Percentiles rank a stretch among this genome's conserved stretches.
Evolutionary conservation across 2,888 invertebrate species (phyloP).

Genomic region (Eulithis testata): DNA sequence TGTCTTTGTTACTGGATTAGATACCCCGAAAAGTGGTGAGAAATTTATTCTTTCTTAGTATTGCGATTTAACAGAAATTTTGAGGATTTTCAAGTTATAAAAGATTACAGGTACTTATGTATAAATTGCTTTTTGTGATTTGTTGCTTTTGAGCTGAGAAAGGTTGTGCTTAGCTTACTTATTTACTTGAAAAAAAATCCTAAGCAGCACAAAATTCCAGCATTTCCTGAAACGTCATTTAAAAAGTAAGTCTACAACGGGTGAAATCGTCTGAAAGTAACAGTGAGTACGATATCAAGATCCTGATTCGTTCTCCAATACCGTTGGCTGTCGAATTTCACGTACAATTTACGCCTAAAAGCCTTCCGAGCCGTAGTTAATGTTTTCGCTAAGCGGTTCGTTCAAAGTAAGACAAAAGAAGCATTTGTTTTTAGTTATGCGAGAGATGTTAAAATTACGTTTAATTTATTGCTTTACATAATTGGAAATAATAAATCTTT

Average conservation of each 20-base stretch:
- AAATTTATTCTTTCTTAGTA: too few relatives aligned
- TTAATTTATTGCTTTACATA: constrained; percentile 46
- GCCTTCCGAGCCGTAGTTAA: constrained; percentile 76
- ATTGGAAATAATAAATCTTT: background rate
- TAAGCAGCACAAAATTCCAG: constrained; percentile 8
- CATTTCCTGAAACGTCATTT: constrained; percentile 24
- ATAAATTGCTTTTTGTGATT: constrained; percentile 4
- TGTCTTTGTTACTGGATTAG: too few relatives aligned
- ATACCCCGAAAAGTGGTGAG: too few relatives aligned
- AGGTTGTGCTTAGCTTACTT: background rate
- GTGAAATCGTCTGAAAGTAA: constrained; percentile 31
- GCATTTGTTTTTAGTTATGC: constrained; percentile 52
- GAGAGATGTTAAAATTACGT: constrained; percentile 47
- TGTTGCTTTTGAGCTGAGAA: background rate
- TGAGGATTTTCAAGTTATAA: background rate
- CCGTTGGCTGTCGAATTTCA: constrained; percentile 75
- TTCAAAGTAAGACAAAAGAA: constrained; percentile 52
- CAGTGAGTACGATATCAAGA: constrained; percentile 32
- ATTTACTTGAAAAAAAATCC: background rate
- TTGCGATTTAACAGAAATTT: too few relatives aligned
- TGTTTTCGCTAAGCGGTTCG: constrained; percentile 79
- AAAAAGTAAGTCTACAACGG: constrained; percentile 28
- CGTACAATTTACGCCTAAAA: constrained; percentile 79
- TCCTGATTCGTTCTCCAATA: constrained; percentile 47
- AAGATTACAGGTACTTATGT: too few relatives aligned